These are phyloP conservation scores for Acleris holmiana DNA, from an alignment of 2,888 invertebrate genomes.

Conservation along the genomic window DNA sequence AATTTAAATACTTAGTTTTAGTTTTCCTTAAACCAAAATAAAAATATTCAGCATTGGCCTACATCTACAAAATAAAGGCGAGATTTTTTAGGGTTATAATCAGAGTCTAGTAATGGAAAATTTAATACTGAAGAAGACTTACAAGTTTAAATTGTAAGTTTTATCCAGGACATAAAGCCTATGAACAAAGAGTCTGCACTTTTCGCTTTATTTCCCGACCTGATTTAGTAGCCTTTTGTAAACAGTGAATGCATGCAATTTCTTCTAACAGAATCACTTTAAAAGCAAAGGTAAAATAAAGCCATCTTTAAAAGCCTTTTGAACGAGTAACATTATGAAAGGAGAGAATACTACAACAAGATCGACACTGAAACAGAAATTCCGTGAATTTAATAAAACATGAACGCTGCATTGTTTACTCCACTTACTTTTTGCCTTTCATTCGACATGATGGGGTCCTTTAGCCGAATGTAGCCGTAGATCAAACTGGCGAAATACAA, in stretches of 20 bases:
- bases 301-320: slow-evolving; percentile 27
- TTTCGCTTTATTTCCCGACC: slow-evolving; percentile 27
- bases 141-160: slow-evolving; percentile 6
- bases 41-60: background rate
- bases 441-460: slow-evolving; percentile 71
- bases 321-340: slow-evolving; percentile 19
- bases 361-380: slow-evolving; percentile 10
- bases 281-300: slow-evolving; percentile 25
- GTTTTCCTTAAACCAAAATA: too few relatives aligned
- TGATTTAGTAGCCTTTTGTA: slow-evolving; percentile 36
- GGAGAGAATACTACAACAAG: slow-evolving; percentile 11
- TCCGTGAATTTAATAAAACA: slow-evolving; percentile 12
- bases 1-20: too few relatives aligned
- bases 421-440: slow-evolving; percentile 74
- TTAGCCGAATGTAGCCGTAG: slow-evolving; percentile 77
- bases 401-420: slow-evolving; percentile 25
- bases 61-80: background rate
- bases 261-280: slow-evolving; percentile 14
- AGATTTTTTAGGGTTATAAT: too few relatives aligned
- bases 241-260: slow-evolving; percentile 23
- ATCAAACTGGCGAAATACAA: slow-evolving; percentile 80
- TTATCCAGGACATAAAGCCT: slow-evolving; percentile 17
- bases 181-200: slow-evolving; percentile 11
- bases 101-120: background rate
- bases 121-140: slow-evolving; percentile 6